These are phyloP conservation scores for Probaryconus sp. DNA, from an alignment of 1,140 invertebrate genomes.

Conservation along the genomic window DNA sequence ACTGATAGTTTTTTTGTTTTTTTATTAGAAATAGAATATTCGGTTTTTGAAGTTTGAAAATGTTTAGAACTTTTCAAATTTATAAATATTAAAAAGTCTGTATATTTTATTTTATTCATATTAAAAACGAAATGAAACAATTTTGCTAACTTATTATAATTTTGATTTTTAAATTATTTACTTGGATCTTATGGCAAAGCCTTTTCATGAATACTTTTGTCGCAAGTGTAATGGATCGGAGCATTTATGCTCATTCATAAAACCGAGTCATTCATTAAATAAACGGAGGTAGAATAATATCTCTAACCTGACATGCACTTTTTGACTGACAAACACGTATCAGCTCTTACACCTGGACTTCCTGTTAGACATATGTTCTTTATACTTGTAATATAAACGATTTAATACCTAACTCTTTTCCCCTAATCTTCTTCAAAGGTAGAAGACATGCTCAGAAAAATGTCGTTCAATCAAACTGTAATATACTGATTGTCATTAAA, in stretches of 20 bases:
- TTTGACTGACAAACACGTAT: constrained; percentile 48
- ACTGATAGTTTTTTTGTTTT: too few relatives aligned
- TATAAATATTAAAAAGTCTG: too few relatives aligned
- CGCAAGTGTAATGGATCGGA: constrained; percentile 45
- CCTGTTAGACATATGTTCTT: constrained; percentile 46
- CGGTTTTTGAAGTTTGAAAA: background rate
- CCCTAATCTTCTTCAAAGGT: too few relatives aligned
- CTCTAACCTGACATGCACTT: constrained; percentile 43
- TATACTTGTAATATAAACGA: constrained; percentile 30
- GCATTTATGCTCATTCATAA: constrained; percentile 47
- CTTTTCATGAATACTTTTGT: constrained; percentile 23
- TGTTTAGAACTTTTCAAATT: background rate
- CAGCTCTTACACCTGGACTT: constrained; percentile 47
- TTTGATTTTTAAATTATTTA: background rate
- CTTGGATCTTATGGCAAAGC: constrained; percentile 13
- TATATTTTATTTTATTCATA: too few relatives aligned
- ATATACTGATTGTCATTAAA: too few relatives aligned
- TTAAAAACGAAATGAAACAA: too few relatives aligned
- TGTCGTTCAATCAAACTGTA: too few relatives aligned
- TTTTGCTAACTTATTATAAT: constrained; percentile 26
- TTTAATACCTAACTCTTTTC: constrained; percentile 23
- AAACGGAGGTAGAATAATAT: constrained; percentile 26
- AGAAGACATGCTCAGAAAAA: too few relatives aligned
- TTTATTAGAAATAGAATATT: too few relatives aligned
- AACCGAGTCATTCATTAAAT: constrained; percentile 34